Evolutionary conservation across 2,113 vertebrate genomes (phyloP).

Genomic region (Onychostoma macrolepis): DNA sequence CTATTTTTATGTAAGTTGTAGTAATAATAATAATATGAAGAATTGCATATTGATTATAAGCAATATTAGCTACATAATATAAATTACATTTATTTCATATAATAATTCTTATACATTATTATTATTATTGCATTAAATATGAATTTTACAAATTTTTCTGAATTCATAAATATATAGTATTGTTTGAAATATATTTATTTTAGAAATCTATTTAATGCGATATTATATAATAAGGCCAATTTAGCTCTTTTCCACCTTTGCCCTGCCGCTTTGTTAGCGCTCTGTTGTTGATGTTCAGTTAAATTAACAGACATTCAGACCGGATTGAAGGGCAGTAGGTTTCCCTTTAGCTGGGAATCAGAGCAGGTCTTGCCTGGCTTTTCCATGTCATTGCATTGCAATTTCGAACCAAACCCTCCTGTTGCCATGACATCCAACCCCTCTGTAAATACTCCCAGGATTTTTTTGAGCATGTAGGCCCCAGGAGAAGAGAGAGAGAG

Average conservation of each 20-base stretch:
- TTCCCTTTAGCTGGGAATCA: slow-evolving; percentile 31
- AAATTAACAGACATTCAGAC: not conserved
- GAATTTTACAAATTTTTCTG: not conserved
- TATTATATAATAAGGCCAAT: not conserved
- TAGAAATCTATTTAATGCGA: not conserved
- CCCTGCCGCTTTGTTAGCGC: not conserved
- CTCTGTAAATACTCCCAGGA: slow-evolving; percentile 68
- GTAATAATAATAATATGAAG: not conserved
- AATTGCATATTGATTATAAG: not conserved
- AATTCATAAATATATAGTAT: not conserved
- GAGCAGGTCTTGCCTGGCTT: slow-evolving; percentile 53
- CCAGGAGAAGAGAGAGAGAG: slow-evolving; percentile 53
- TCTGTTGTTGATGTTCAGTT: not conserved
- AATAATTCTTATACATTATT: not conserved
- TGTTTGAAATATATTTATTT: not conserved
- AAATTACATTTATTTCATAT: not conserved
- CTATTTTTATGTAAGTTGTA: not conserved
- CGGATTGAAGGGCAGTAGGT: slow-evolving; percentile 6
- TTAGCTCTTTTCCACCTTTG: not conserved
- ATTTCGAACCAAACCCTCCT: slow-evolving; percentile 65
- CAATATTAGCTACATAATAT: not conserved
- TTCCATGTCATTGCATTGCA: slow-evolving; percentile 57
- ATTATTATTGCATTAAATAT: not conserved
- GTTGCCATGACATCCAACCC: slow-evolving; percentile 71
- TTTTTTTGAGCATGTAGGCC: slow-evolving; percentile 64